phyloP scores from a whole-genome alignment of 2,113 vertebrate genomes.

The Megaptera novaeangliae region DNA sequence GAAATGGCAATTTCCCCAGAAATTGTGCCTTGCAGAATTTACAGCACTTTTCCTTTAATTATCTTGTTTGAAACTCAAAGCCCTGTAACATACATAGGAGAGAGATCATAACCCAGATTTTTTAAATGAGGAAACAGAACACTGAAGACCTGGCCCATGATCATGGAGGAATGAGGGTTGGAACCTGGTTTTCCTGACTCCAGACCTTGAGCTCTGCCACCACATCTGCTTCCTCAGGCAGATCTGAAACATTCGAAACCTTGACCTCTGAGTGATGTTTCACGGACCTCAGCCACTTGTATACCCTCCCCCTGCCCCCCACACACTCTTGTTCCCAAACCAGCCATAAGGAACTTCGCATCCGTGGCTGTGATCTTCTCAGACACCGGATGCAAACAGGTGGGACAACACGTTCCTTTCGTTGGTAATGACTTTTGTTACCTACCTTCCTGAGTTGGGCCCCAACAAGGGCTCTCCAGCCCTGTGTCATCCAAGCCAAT shows the following conservation, averaged over 20 bases:
- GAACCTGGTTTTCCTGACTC: not conserved
- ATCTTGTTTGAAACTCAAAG: not conserved
- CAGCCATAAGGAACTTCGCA: not conserved
- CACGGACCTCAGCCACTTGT: not conserved
- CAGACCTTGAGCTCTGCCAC: not conserved
- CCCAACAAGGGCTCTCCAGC: not conserved
- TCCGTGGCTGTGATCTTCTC: accelerated
- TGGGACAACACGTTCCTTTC: not conserved
- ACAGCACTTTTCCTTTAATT: not conserved
- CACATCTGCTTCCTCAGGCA: not conserved
- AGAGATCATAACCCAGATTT: not conserved
- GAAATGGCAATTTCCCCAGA: not conserved
- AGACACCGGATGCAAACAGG: not conserved
- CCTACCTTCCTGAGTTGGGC: not conserved
- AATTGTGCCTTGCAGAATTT: not conserved
- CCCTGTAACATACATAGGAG: not conserved
- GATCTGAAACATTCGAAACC: not conserved
- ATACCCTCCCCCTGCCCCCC: accelerated
- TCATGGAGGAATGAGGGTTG: not conserved
- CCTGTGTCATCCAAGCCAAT: not conserved
- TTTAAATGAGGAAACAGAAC: not conserved
- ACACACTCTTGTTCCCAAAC: not conserved
- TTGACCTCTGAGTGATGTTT: accelerated
- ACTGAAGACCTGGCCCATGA: not conserved
- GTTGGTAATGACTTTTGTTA: not conserved